Evolutionary conservation across 37 sponge, comb jelly and placozoan species (phyloP).

Genomic region (Dysidea cf. avara): DNA sequence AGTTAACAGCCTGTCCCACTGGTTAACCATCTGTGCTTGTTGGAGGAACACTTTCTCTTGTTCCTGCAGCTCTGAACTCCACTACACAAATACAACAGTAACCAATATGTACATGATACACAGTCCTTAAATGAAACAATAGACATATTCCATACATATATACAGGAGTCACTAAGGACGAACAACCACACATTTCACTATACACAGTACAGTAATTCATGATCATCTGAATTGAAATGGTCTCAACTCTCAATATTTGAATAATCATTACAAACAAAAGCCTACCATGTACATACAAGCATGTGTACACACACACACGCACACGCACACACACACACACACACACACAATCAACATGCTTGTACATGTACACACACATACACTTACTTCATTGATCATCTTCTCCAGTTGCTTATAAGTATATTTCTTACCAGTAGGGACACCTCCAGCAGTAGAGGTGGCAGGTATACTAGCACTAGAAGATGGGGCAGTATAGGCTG

Average conservation of each 20-base stretch:
- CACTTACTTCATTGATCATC: conserved; percentile 72
- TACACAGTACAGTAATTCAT: too few relatives aligned
- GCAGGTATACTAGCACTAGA: conserved; percentile 3
- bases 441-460: background rate
- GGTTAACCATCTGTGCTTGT: conserved; percentile 81
- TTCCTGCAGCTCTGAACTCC: conserved; percentile 89
- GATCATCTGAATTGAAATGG: too few relatives aligned
- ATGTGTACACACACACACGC: too few relatives aligned
- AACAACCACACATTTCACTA: background rate
- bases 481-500: background rate
- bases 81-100: conserved; percentile 38
- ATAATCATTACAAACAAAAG: background rate
- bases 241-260: too few relatives aligned
- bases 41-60: conserved; percentile 92
- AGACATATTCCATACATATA: background rate
- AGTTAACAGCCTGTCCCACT: conserved; percentile 84
- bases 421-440: conserved; percentile 43
- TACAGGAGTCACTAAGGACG: background rate
- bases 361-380: background rate
- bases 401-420: conserved; percentile 93
- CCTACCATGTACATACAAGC: background rate
- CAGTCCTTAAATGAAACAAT: too few relatives aligned
- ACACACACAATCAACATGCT: too few relatives aligned
- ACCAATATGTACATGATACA: too few relatives aligned
- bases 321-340: background rate